Evolutionary conservation across 1,140 invertebrate genomes (phyloP).

Genomic region (Pectinophora gossypiella): DNA sequence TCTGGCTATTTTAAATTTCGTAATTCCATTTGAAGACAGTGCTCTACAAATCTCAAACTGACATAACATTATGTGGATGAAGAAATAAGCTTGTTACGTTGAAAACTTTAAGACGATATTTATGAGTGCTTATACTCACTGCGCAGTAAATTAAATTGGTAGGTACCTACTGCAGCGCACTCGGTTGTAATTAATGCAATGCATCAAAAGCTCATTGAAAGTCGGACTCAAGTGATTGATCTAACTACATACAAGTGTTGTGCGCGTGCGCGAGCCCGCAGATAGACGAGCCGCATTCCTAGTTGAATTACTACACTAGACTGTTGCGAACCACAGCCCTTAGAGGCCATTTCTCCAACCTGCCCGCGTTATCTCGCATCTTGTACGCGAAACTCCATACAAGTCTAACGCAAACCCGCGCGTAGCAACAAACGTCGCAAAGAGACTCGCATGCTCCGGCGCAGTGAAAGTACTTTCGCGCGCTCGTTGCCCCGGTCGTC

Average conservation of each 20-base stretch:
- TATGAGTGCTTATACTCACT: too few relatives aligned
- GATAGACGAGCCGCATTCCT: constrained; percentile 41
- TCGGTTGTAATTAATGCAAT: background rate
- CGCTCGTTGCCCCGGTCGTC: constrained; percentile 63
- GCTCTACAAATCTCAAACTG: too few relatives aligned
- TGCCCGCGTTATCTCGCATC: constrained; percentile 28
- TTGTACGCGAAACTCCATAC: constrained; percentile 24
- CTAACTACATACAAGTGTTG: constrained; percentile 17
- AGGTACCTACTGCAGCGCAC: too few relatives aligned
- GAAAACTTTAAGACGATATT: too few relatives aligned
- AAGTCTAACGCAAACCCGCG: constrained; percentile 41
- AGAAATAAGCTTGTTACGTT: too few relatives aligned
- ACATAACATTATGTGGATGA: too few relatives aligned
- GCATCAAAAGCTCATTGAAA: background rate
- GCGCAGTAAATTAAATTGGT: too few relatives aligned
- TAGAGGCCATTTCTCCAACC: constrained; percentile 34
- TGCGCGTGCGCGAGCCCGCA: background rate
- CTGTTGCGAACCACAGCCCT: constrained; percentile 18
- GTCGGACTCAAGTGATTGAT: constrained; percentile 20
- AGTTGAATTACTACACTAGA: constrained; percentile 46
- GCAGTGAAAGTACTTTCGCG: constrained; percentile 73
- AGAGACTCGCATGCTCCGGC: constrained; percentile 49
- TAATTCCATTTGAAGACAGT: too few relatives aligned
- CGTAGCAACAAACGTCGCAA: constrained; percentile 28
- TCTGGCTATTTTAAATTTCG: too few relatives aligned